phyloP scores from a whole-genome alignment of 2,888 invertebrate species.

The Protodeltote pygarga region DNA sequence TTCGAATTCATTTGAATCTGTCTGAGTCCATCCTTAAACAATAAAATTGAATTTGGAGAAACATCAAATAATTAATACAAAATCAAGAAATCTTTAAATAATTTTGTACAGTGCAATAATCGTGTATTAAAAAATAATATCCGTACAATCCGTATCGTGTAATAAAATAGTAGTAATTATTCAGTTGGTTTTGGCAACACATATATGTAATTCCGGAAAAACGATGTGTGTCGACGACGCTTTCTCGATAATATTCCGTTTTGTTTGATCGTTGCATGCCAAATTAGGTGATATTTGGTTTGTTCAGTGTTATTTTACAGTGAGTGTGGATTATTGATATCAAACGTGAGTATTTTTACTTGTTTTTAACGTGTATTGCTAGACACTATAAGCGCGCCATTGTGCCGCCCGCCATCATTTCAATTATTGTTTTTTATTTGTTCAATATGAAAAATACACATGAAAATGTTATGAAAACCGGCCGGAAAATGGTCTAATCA shows the following conservation, averaged over 20 bases:
- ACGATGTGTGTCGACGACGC: constrained; percentile 67
- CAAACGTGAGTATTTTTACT: constrained; percentile 65
- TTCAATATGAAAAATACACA: constrained; percentile 25
- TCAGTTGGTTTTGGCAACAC: constrained; percentile 41
- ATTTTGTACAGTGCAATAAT: too few relatives aligned
- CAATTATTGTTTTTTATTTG: constrained; percentile 56
- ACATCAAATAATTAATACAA: too few relatives aligned
- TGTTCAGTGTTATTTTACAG: constrained; percentile 53
- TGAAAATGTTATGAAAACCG: neutral
- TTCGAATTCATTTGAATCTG: too few relatives aligned
- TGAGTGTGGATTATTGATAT: constrained; percentile 56
- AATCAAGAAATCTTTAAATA: too few relatives aligned
- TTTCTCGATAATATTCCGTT: constrained; percentile 58
- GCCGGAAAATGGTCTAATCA: neutral
- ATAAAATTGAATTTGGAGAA: too few relatives aligned
- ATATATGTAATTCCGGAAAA: constrained; percentile 55
- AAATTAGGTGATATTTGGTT: constrained; percentile 53
- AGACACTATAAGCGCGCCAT: constrained; percentile 66
- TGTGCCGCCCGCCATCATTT: constrained; percentile 80
- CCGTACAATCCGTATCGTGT: too few relatives aligned
- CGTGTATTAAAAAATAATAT: too few relatives aligned
- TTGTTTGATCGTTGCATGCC: constrained; percentile 55
- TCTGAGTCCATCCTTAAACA: too few relatives aligned
- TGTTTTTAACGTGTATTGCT: constrained; percentile 34
- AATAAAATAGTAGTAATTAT: neutral